Percentiles rank a stretch among this genome's conserved stretches.
Evolutionary conservation across 2,888 invertebrate species (phyloP).

Genomic region (Didymodactylos carnosus): DNA sequence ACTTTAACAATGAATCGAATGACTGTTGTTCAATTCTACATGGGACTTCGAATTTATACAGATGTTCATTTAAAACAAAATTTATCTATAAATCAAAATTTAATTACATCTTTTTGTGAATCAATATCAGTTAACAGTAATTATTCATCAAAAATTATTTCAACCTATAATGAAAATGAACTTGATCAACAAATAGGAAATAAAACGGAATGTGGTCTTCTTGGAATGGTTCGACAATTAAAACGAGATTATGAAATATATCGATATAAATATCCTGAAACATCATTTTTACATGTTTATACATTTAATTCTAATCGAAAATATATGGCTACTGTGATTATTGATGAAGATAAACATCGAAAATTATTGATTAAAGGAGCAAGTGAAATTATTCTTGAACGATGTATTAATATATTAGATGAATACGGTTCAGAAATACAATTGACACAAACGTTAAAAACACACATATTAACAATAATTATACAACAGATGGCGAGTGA

Average conservation of each 20-base stretch:
- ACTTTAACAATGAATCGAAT: constrained; percentile 80
- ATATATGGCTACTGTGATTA: constrained; percentile 81
- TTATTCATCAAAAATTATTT: constrained; percentile 79
- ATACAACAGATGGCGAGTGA: too few species aligned
- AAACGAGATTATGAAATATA: constrained; percentile 73
- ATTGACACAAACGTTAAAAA: background rate
- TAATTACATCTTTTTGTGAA: constrained; percentile 41
- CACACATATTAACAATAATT: too few species aligned
- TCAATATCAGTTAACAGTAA: constrained; percentile 82
- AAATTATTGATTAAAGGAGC: constrained; percentile 81
- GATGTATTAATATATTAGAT: background rate
- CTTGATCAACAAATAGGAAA: constrained; percentile 66
- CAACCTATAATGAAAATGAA: constrained; percentile 21
- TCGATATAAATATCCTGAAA: constrained; percentile 67
- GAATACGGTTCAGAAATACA: background rate
- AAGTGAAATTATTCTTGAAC: constrained; percentile 58
- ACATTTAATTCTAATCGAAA: constrained; percentile 92
- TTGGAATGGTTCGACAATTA: constrained; percentile 68
- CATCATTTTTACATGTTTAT: constrained; percentile 45
- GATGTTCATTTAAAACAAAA: background rate
- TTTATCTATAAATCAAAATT: constrained; percentile 43
- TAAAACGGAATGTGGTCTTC: constrained; percentile 82
- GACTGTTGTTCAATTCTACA: constrained; percentile 91
- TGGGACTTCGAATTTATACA: constrained; percentile 44
- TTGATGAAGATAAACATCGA: constrained; percentile 16